Conservation (phyloP, 1,140 invertebrate genomes). For the Habropoda laboriosa region DNA sequence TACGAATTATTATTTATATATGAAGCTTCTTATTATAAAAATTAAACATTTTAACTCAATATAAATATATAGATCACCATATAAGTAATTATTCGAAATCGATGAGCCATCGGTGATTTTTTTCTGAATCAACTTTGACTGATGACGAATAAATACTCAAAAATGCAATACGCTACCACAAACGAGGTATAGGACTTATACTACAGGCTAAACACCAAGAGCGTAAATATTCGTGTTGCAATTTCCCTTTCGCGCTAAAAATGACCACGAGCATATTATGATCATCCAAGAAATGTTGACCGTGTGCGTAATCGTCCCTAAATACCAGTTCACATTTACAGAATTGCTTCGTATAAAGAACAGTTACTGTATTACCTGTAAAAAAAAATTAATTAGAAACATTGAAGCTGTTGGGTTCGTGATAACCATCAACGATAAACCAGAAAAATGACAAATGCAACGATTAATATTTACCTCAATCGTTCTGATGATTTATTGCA, state of each 20-base stretch:
- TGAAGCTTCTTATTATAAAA: conserved; percentile 1
- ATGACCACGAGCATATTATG: conserved; percentile 11
- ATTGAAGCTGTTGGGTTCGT: neutral
- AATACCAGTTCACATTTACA: neutral
- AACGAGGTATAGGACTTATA: no score
- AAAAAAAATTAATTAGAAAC: neutral
- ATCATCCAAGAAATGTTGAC: conserved; percentile 3
- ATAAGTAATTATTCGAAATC: no score
- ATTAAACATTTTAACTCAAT: conserved; percentile 3
- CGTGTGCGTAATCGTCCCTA: neutral
- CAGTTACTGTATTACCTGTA: neutral
- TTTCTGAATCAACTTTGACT: neutral
- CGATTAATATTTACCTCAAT: conserved; percentile 7
- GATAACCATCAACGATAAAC: neutral
- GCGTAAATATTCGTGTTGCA: conserved; percentile 45
- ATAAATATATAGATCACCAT: conserved; percentile 21
- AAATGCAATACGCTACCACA: no score
- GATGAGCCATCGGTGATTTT: neutral
- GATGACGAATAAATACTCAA: neutral
- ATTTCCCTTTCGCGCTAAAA: conserved; percentile 52
- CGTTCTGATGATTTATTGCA: conserved; percentile 32
- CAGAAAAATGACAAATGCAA: neutral
- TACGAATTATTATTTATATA: no score
- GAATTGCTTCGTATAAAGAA: neutral
- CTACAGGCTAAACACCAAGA: conserved; percentile 3